Percentiles rank a stretch among this genome's conserved stretches.
These are phyloP conservation scores for Drosophila limbata DNA, from an alignment of 2,888 invertebrate species.

Conservation along the genomic window DNA sequence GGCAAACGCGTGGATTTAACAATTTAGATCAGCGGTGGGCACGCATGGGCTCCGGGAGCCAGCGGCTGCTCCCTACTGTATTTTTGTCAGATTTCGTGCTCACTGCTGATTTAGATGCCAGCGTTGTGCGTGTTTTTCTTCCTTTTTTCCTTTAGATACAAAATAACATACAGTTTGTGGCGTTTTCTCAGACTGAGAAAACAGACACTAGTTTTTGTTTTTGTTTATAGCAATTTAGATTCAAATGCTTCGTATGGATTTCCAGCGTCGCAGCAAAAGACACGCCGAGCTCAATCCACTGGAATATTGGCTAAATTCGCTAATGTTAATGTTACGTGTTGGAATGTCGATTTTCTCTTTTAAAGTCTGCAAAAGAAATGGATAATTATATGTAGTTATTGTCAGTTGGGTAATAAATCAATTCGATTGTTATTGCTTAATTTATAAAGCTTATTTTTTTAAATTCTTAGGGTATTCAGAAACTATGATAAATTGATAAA, in stretches of 20 bases:
- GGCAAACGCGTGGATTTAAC: slow-evolving; percentile 30
- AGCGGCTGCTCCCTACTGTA: too few relatives aligned
- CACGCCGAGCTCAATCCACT: slow-evolving; percentile 93
- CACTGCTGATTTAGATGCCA: slow-evolving; percentile 38
- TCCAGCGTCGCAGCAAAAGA: slow-evolving; percentile 88
- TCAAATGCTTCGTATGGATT: slow-evolving; percentile 85
- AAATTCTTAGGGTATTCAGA: too few relatives aligned
- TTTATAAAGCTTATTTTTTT: neutral
- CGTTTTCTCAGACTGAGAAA: slow-evolving; percentile 1
- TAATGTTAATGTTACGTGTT: slow-evolving; percentile 91
- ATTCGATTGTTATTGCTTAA: neutral
- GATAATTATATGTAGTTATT: neutral
- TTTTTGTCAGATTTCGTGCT: too few relatives aligned
- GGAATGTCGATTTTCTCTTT: slow-evolving; percentile 94
- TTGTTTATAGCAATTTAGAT: neutral
- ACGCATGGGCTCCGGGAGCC: too few relatives aligned
- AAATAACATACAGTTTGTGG: slow-evolving; percentile 47
- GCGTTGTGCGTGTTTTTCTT: slow-evolving; percentile 49
- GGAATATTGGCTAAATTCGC: slow-evolving; percentile 92
- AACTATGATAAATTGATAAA: too few relatives aligned
- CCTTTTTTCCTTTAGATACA: slow-evolving; percentile 54
- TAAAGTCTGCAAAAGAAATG: slow-evolving; percentile 88
- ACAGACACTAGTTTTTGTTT: neutral
- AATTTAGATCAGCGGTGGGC: too few relatives aligned
- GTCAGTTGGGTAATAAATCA: neutral